Base-by-base conservation (phyloP, 2,797 vertebrate genomes). In the Halcyon badia region DNA sequence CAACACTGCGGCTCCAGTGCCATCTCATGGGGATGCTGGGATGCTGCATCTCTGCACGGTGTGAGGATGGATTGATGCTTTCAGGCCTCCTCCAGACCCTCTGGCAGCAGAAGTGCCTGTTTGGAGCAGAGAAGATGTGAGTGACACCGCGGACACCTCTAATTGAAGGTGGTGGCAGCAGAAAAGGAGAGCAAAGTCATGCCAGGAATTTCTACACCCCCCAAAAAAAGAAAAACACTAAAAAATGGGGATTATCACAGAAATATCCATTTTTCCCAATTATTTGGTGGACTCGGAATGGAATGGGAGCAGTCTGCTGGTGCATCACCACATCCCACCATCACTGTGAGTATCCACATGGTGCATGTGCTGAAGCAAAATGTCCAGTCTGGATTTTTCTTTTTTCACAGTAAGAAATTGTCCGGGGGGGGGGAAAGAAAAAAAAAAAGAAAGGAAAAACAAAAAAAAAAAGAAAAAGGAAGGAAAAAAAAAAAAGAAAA, bases 1-100 rank as follows among this genome's bases (percentile, higher is more conserved):
- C 87, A 78, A 72, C 2, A 33, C 89, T 93, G 95, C n/a, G 1
- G 39, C 60, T 96, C 75, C 94, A 90, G 93, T 94, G 96, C 94
- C 96, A 97, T 69, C 96, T 95, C 86, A 82, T 72, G 95, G 96
- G 84, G 24, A 17, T 1, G 2, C 44, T 3, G 33, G 28, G 94
- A 12, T 61, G 81, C 90, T 92, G 95, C 95, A 94, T 62, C 79
- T 54, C 70, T 16, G 65, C 17, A 5, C 1, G 0, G 4, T 7
- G 39, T 2, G 3, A 0, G 30, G 30, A 11, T 8, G 15, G 15
- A 14, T 2, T 5, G 5, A 9, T 20, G 75, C 3, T 61, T 61
- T 41, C 30, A 14, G 69, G 35, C 3, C 1, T 0, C 31, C 16
- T 61, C 30, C 80, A 58, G 64, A 31, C 4, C 52, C 14, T 17